Conservation (phyloP, 2,888 invertebrate species). For the Ernsta delagoae region DNA sequence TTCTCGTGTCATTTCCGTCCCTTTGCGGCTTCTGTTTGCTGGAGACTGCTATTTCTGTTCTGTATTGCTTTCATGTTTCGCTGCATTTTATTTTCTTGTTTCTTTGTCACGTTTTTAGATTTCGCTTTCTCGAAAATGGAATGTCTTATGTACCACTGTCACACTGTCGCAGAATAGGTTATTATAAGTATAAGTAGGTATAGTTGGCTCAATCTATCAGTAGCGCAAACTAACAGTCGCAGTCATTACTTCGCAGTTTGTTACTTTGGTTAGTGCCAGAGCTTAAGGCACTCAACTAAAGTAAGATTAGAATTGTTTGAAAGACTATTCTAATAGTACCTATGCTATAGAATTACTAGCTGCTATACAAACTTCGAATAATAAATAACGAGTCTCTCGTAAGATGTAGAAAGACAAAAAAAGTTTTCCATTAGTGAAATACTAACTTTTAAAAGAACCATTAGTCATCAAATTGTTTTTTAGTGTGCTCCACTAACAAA, state of each 20-base stretch:
- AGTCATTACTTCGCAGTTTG: no score
- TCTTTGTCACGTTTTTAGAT: neutral
- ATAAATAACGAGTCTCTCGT: no score
- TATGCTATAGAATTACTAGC: no score
- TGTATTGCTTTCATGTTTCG: constrained; percentile 13
- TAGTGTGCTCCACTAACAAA: neutral
- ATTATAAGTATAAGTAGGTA: no score
- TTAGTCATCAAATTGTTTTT: neutral
- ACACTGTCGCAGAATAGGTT: neutral
- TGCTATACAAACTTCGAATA: no score
- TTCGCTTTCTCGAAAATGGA: constrained; percentile 7
- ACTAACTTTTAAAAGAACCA: neutral
- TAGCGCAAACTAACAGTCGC: no score
- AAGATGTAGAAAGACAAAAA: no score
- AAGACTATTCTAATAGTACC: no score
- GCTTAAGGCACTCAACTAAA: no score
- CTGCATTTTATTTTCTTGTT: neutral
- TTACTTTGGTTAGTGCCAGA: no score
- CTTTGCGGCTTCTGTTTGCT: constrained; percentile 12
- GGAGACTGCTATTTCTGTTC: constrained; percentile 1
- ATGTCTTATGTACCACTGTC: neutral
- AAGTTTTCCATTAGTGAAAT: neutral
- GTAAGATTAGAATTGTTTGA: no score
- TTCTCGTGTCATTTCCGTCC: constrained; percentile 9
- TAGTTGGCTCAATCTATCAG: no score